Percentiles rank a stretch among this genome's conserved stretches.
Conservation (phyloP, 2,888 invertebrate species). For the Chrysolina americana region DNA sequence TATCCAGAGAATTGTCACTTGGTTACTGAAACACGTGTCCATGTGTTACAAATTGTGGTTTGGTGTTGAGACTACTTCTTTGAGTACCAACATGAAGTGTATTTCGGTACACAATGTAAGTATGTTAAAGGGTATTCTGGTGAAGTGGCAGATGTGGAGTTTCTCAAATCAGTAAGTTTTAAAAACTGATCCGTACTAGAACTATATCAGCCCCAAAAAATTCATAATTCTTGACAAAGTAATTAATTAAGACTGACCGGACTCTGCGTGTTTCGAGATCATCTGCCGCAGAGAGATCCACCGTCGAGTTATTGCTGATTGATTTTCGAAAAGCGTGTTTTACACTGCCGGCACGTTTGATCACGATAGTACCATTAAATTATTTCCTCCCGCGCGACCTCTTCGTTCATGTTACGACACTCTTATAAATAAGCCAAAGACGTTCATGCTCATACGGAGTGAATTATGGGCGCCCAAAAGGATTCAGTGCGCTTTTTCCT, state of each 20-base stretch:
- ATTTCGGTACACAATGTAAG: no score
- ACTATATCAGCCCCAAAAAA: no score
- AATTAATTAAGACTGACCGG: constrained; percentile 3
- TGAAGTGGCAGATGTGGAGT: no score
- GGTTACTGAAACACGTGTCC: no score
- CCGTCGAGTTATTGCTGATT: constrained; percentile 66
- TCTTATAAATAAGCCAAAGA: constrained; percentile 60
- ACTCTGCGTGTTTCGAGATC: constrained; percentile 57
- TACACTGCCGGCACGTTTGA: constrained; percentile 68
- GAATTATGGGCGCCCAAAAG: constrained; percentile 58
- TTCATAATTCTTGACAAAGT: neutral
- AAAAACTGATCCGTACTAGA: no score
- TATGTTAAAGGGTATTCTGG: no score
- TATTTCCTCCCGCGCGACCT: constrained; percentile 66
- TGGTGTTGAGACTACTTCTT: no score
- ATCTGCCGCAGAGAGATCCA: constrained; percentile 51
- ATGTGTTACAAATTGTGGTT: no score
- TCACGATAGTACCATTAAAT: constrained; percentile 66
- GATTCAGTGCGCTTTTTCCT: constrained; percentile 25
- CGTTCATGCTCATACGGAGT: constrained; percentile 57
- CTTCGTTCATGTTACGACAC: constrained; percentile 59
- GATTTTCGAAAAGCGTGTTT: constrained; percentile 66
- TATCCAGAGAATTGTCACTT: no score
- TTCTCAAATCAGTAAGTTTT: neutral
- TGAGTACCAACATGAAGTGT: no score